Percentiles rank a stretch among this genome's conserved stretches.
phyloP scores from a whole-genome alignment of 2,888 invertebrate genomes.

The Volucella bombylans region DNA sequence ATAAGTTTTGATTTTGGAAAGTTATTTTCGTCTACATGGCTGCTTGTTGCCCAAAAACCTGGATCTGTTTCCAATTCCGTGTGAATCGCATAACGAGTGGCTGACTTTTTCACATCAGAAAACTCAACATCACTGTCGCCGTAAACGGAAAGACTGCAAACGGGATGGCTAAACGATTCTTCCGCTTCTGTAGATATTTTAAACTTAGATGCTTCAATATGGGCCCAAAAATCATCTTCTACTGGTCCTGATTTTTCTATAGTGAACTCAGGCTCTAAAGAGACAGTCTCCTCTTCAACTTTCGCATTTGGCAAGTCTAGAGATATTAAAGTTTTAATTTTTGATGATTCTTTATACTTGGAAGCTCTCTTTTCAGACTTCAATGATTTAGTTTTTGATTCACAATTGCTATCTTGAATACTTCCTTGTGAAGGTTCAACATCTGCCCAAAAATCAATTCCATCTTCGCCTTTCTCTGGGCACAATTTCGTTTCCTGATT shows the following conservation, averaged over 20 bases:
- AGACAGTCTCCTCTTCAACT: neutral
- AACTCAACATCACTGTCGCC: conserved; percentile 45
- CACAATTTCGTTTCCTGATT: too few species aligned
- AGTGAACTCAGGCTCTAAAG: neutral
- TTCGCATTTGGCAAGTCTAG: neutral
- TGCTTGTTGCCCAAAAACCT: conserved; percentile 53
- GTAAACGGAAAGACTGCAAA: conserved; percentile 35
- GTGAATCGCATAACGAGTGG: conserved; percentile 27
- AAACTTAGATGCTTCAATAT: conserved; percentile 24
- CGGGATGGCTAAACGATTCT: conserved; percentile 2
- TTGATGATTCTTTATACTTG: neutral
- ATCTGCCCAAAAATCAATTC: conserved; percentile 77
- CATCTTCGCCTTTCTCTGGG: conserved; percentile 54
- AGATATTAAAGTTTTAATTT: neutral
- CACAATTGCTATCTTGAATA: neutral
- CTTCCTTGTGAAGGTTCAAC: conserved; percentile 58
- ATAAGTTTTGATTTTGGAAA: neutral
- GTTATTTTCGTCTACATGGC: conserved; percentile 52
- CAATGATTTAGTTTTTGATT: neutral
- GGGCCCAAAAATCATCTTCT: conserved; percentile 43
- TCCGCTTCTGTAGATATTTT: conserved; percentile 5
- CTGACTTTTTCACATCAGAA: conserved; percentile 29
- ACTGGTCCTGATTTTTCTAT: neutral
- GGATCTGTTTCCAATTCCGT: conserved; percentile 6
- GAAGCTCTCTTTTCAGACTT: conserved; percentile 20